Evolutionary conservation across 2,797 vertebrate species (phyloP).

Genomic region (Sarcophilus harrisii): DNA sequence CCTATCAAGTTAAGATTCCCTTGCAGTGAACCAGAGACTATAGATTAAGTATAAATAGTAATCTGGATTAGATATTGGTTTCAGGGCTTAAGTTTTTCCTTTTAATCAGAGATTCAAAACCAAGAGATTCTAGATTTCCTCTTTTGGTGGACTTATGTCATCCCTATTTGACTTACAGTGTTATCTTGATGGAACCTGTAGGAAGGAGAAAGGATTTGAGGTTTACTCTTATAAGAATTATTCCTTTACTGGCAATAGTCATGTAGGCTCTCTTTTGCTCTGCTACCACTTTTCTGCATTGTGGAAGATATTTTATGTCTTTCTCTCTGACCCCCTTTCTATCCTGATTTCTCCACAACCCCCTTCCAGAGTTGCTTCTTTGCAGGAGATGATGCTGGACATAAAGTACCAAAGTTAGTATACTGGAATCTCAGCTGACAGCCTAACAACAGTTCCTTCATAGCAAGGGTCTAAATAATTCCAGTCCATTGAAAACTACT

Average conservation of each 20-base stretch:
- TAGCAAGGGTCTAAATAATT: neutral
- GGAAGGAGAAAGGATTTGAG: neutral
- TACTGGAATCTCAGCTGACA: neutral
- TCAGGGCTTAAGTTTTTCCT: no score
- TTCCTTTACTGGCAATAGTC: neutral
- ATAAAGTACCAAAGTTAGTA: neutral
- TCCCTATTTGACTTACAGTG: neutral
- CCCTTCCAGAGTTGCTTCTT: neutral
- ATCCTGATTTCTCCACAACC: neutral
- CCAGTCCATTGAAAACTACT: neutral
- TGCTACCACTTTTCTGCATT: neutral
- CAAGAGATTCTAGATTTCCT: neutral
- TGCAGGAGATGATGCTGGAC: neutral
- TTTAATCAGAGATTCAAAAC: no score
- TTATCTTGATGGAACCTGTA: neutral
- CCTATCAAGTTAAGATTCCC: neutral
- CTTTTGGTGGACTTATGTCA: neutral
- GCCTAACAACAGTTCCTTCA: neutral
- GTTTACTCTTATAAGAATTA: neutral
- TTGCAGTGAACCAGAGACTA: neutral
- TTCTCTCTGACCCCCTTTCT: neutral
- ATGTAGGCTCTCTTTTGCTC: neutral
- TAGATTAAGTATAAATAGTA: neutral
- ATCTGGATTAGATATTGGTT: neutral
- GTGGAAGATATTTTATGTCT: neutral